These are phyloP conservation scores for Desmophyllum pertusum DNA, from an alignment of 92 coral and sea anemone species.

Conservation along the genomic window DNA sequence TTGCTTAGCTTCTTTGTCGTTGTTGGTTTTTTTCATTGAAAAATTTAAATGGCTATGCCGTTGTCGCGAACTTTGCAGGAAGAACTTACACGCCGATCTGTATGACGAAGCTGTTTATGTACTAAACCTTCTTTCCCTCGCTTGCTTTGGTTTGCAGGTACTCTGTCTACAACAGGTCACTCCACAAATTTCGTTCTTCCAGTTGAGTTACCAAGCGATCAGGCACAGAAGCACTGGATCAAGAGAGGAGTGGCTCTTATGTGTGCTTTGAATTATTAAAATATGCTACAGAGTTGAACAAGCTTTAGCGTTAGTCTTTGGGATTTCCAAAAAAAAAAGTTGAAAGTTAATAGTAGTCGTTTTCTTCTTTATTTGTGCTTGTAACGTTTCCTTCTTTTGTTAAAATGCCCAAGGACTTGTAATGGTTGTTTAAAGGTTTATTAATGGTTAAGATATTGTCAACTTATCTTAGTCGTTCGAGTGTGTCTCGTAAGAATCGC, in stretches of 20 bases:
- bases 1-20: background rate
- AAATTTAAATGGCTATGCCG: background rate
- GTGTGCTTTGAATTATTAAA: slow-evolving; percentile 94
- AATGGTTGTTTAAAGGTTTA: background rate
- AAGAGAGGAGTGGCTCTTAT: slow-evolving; percentile 97
- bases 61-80: background rate
- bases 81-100: background rate
- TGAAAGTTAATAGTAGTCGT: background rate
- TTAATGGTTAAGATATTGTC: background rate
- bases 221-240: slow-evolving; percentile 91
- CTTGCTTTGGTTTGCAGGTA: slow-evolving; percentile 60
- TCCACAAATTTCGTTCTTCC: slow-evolving; percentile 97
- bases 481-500: background rate
- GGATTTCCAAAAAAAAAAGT: background rate
- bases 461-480: background rate
- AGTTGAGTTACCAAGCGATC: slow-evolving; percentile 88
- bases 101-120: background rate
- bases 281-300: background rate
- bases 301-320: background rate
- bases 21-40: background rate
- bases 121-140: background rate
- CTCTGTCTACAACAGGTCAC: slow-evolving; percentile 94
- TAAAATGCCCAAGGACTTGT: background rate
- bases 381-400: background rate
- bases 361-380: background rate